These are phyloP conservation scores for Penaeus japonicus DNA, from an alignment of 1,140 invertebrate genomes.

Conservation along the genomic window DNA sequence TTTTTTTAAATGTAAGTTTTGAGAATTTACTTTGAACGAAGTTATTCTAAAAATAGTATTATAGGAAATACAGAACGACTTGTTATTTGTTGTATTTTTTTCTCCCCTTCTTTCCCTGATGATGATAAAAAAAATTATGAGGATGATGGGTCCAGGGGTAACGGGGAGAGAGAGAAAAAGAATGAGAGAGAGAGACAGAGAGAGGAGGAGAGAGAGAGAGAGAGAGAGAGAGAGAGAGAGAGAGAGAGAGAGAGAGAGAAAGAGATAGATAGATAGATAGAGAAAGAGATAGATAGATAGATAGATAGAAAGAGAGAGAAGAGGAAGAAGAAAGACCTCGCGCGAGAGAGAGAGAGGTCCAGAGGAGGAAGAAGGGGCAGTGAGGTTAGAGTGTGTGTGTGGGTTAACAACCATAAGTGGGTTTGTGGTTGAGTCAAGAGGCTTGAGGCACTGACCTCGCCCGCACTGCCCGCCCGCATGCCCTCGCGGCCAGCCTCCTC, in stretches of 20 bases:
- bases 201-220: not conserved
- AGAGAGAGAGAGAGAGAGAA: not conserved
- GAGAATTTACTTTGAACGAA: too few relatives aligned
- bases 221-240: not conserved
- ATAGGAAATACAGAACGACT: not conserved
- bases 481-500: not conserved
- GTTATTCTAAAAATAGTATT: too few relatives aligned
- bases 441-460: constrained; percentile 11
- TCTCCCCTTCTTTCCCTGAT: too few relatives aligned
- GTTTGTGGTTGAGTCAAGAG: not conserved
- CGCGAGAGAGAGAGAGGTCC: too few relatives aligned
- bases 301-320: not conserved
- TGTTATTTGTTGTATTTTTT: too few relatives aligned
- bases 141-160: too few relatives aligned
- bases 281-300: not conserved
- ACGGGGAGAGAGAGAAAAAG: too few relatives aligned
- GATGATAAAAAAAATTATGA: too few relatives aligned
- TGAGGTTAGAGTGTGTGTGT: not conserved
- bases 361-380: not conserved
- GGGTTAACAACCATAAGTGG: not conserved
- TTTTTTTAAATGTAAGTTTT: too few relatives aligned
- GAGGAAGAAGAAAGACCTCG: not conserved
- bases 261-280: not conserved
- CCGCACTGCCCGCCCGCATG: not conserved
- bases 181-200: not conserved